These are phyloP conservation scores for Choristoneura rosaceana DNA, from an alignment of 2,888 invertebrate genomes.

Conservation along the genomic window DNA sequence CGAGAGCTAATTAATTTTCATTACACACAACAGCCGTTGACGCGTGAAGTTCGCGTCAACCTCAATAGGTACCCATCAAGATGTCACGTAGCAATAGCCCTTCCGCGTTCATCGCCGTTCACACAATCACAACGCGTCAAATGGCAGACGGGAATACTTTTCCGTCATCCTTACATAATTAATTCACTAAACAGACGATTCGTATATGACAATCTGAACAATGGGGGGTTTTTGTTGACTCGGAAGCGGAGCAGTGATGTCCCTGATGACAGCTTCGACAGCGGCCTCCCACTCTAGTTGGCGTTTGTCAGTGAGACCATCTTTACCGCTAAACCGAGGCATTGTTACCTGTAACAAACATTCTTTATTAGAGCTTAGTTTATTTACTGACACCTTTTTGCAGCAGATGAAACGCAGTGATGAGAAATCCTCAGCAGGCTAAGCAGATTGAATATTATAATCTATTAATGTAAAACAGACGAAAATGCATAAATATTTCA, in stretches of 20 bases:
- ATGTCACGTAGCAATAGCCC: constrained; percentile 16
- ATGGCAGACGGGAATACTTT: constrained; percentile 10
- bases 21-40: constrained; percentile 4
- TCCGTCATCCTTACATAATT: constrained; percentile 15
- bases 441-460: background rate
- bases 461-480: background rate
- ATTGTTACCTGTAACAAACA: constrained; percentile 87
- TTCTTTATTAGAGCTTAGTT: background rate
- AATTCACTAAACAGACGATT: constrained; percentile 90
- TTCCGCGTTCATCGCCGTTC: constrained; percentile 6
- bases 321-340: constrained; percentile 86
- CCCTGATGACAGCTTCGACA: constrained; percentile 90
- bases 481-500: background rate
- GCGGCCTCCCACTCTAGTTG: constrained; percentile 91
- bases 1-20: background rate
- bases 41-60: constrained; percentile 1
- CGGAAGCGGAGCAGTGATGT: constrained; percentile 87
- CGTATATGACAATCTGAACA: constrained; percentile 94
- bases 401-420: background rate
- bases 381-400: background rate
- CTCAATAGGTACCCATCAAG: background rate
- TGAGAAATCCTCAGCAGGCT: background rate
- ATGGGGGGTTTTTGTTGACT: constrained; percentile 86
- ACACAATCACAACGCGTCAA: constrained; percentile 9
- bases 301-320: constrained; percentile 78